Evolutionary conservation across 2,797 vertebrate genomes (phyloP), one percentile per base, ranked within the genome.

Genomic region (Holocentrus rufus): DNA sequence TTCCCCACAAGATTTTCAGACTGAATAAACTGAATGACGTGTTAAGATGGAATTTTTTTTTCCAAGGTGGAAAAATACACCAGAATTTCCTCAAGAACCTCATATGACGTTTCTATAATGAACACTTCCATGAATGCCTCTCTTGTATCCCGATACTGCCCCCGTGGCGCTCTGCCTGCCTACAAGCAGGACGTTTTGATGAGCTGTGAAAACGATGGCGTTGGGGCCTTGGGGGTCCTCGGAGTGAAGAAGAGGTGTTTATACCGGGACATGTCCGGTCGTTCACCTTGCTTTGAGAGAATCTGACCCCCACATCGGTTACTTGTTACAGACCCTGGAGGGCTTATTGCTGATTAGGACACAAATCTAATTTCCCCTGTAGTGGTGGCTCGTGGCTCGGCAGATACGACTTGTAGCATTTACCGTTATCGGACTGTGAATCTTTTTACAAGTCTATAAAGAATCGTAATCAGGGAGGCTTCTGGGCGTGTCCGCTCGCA

Each of bases 331-430:
- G 30, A 52, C 58, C 54, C 67, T 13, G 7, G 46, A 83, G 85
- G 84, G 87, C 77, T 91, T 86, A 82, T 56, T 68, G 79, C 76
- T 82, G 81, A 90, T 91, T 89, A 87, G 79, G 78, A 84, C 79
- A 80, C 79, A 91, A 89, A 90, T 92, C 78, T 82, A 74, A 92
- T 93, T 93, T 83, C 89, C 74, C 63, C 76, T 85, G 65, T 79
- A 86, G 91, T 77, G 30, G 67, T 31, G 89, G 81, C 68, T 80
- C 58, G 77, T 72, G 62, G 80, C 44, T 92, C 82, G 78, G 86
- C 84, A 83, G 70, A 77, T 69, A 81, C 65, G 83, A 85, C 79
- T 79, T 69, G 84, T 80, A 78, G 66, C 74, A 65, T 86, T 76
- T 85, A 84, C 80, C 39, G 65, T 82, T 90, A 75, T 81, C 71